phyloP scores from a whole-genome alignment of 2,888 invertebrate genomes.

The Chorisops tibialis region DNA sequence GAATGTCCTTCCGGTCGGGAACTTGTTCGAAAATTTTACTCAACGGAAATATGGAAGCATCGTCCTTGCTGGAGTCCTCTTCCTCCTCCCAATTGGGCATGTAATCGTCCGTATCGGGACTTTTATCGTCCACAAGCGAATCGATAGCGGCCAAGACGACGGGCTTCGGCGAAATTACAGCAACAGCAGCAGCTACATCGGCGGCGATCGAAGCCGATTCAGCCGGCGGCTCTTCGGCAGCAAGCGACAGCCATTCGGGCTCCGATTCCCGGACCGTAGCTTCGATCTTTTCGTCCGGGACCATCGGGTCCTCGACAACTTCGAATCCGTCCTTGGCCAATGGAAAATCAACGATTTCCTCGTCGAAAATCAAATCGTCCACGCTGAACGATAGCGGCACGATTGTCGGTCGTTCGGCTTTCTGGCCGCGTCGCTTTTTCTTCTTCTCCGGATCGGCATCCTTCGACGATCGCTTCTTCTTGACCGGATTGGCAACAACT shows the following conservation, averaged over 20 bases:
- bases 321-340: not conserved
- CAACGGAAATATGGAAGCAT: not conserved
- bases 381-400: conserved; percentile 35
- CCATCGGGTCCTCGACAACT: not conserved
- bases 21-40: too few species aligned
- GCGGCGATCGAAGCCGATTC: not conserved
- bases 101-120: conserved; percentile 51
- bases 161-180: not conserved
- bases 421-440: conserved; percentile 35
- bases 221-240: not conserved
- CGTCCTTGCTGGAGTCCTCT: conserved; percentile 33
- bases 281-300: not conserved
- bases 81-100: conserved; percentile 50
- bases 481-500: not conserved
- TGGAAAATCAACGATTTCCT: conserved; percentile 28
- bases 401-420: conserved; percentile 37
- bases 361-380: conserved; percentile 37
- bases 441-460: conserved; percentile 27
- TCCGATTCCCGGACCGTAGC: not conserved
- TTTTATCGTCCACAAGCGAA: conserved; percentile 35
- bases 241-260: not conserved
- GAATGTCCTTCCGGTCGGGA: not conserved
- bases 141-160: not conserved
- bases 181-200: not conserved
- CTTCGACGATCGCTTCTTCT: conserved; percentile 36